Conservation (phyloP, 2,797 vertebrate species). For the Vultur gryphus region DNA sequence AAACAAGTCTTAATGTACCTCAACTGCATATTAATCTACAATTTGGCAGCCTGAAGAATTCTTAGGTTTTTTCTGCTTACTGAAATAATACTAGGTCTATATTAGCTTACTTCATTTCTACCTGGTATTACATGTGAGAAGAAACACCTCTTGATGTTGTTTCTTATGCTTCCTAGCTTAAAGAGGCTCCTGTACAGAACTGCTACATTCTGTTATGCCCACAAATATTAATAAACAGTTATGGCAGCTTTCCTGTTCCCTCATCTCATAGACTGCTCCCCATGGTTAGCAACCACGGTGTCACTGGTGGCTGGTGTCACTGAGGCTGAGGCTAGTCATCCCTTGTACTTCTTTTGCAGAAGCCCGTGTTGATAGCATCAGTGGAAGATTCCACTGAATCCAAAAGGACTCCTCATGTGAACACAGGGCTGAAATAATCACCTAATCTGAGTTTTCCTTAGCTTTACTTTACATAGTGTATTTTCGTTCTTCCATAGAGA, state of each 20-base stretch:
- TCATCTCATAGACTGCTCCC: neutral
- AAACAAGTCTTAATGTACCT: neutral
- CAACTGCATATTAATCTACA: neutral
- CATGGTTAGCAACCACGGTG: neutral
- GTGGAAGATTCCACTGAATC: neutral
- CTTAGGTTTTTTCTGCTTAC: neutral
- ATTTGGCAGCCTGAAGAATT: neutral
- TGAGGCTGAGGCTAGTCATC: neutral
- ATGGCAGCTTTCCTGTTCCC: neutral
- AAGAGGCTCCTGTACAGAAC: neutral
- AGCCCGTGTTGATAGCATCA: accelerated
- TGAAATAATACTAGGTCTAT: neutral
- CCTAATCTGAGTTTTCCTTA: neutral
- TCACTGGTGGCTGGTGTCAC: neutral
- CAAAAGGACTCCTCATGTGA: neutral
- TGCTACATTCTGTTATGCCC: neutral
- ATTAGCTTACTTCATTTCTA: neutral
- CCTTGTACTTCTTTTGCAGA: neutral
- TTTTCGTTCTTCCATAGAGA: neutral
- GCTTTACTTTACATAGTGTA: neutral
- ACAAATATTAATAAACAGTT: neutral
- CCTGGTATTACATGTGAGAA: neutral
- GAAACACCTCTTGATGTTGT: neutral
- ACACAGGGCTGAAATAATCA: neutral
- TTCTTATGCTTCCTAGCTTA: neutral